phyloP scores from a whole-genome alignment of 2,888 invertebrate species.

The Harpagoxenus sublaevis region DNA sequence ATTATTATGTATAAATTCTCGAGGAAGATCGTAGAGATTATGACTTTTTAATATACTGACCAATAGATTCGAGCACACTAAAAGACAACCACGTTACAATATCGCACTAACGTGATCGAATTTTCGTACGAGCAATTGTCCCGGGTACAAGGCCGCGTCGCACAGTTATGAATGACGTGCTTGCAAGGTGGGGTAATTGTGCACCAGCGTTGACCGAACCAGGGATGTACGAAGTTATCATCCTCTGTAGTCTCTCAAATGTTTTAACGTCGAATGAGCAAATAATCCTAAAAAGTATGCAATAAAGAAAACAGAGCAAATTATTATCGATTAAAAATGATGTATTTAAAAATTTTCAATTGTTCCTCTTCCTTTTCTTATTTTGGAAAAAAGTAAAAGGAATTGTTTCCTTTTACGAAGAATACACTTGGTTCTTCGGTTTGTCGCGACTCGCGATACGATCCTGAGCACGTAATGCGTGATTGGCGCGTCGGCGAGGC shows the following conservation, averaged over 20 bases:
- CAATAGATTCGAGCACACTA: background rate
- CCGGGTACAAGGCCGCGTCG: slow-evolving; percentile 49
- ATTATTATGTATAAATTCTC: background rate
- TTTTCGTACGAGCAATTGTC: slow-evolving; percentile 58
- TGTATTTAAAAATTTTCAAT: background rate
- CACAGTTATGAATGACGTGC: slow-evolving; percentile 82
- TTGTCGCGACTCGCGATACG: background rate
- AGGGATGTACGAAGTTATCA: slow-evolving; percentile 22
- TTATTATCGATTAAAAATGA: background rate
- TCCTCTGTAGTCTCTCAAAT: background rate
- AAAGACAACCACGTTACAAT: slow-evolving; percentile 25
- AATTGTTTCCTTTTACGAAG: too few species aligned
- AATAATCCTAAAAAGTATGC: background rate
- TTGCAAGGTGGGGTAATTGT: slow-evolving; percentile 69
- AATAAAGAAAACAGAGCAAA: background rate
- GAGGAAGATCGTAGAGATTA: background rate
- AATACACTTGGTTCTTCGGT: background rate
- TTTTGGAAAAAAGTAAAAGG: background rate
- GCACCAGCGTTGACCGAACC: slow-evolving; percentile 53
- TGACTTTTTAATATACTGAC: background rate
- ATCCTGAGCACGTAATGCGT: slow-evolving; percentile 4
- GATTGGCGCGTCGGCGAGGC: slow-evolving; percentile 16
- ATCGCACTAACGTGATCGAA: slow-evolving; percentile 51
- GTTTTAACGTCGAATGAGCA: background rate
- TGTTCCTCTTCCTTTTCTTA: background rate